A percentile compares a stretch with the other conserved stretches of the same genome.
phyloP scores from a whole-genome alignment of 2,888 invertebrate species.

The Spisula solida region DNA sequence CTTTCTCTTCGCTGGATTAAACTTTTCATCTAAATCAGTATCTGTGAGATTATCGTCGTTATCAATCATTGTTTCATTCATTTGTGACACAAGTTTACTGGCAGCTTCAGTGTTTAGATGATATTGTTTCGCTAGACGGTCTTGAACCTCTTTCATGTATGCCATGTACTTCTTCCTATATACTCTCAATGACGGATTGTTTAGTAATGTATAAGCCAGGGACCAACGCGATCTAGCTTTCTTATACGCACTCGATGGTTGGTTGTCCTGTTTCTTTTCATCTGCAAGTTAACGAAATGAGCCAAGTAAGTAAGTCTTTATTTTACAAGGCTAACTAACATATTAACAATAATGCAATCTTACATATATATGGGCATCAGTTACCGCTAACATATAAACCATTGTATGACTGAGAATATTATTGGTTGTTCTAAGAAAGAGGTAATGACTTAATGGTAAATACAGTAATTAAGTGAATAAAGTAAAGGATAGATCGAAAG shows the following conservation, averaged over 20 bases:
- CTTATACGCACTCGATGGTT: neutral
- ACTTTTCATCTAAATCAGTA: neutral
- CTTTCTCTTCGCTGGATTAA: constrained; percentile 16
- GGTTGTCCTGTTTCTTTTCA: neutral
- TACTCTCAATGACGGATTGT: constrained; percentile 63
- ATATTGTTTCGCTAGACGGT: constrained; percentile 50
- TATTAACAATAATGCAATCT: too few relatives aligned
- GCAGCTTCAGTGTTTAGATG: constrained; percentile 47
- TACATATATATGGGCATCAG: too few relatives aligned
- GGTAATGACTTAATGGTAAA: too few relatives aligned
- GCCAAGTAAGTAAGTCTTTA: too few relatives aligned
- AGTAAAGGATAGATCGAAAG: too few relatives aligned
- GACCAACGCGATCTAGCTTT: constrained; percentile 61
- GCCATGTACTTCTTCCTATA: constrained; percentile 58
- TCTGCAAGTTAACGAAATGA: neutral
- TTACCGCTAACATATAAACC: too few relatives aligned
- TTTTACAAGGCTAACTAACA: too few relatives aligned
- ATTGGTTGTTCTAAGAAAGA: too few relatives aligned
- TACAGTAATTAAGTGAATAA: too few relatives aligned
- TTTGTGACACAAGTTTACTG: constrained; percentile 49
- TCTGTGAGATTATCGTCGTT: constrained; percentile 5
- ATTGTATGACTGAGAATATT: too few relatives aligned
- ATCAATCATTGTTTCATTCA: constrained; percentile 41
- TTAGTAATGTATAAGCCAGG: constrained; percentile 60
- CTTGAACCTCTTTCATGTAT: constrained; percentile 55